Evolutionary conservation across 1,140 invertebrate species (phyloP), one percentile per base, ranked within the genome.

Genomic region (Heliconius hewitsoni): DNA sequence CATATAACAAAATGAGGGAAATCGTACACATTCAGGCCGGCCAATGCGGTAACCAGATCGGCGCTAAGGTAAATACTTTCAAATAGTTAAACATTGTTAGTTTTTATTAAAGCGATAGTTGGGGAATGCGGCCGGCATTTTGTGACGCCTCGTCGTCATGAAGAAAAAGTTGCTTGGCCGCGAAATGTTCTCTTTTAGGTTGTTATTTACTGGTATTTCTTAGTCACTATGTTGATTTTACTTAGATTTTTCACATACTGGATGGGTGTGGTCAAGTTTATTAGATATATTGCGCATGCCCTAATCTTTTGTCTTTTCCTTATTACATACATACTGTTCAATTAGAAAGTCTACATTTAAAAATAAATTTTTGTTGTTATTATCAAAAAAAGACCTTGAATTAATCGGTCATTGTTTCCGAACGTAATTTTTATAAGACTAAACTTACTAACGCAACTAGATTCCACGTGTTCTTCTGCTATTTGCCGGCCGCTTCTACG

Each of bases 21-120:
- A 97, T 97, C 89, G 96, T 97, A 84, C 97, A 97, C 93, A 95
- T 97, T 84, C 97, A 98, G 95, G 97, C 97, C 91, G 97, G 97
- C 85, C 97, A 98, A 92, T 98, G 98, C 95, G 98, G 98, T 85
- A 98, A 98, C 95, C 98, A 98, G 95, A 98, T 98, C 88, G 97
- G 97, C 92, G 96, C 97, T 83, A 98, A 98, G 96, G 97, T 97
- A 95, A 95, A 90, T 86, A 80, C 27, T 13, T 66, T 13, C 30
- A 27, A 30, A 66, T 66, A 66, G 3, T 66, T 13, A 30, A 30
- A 66, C 9, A 30, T 27, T 11, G 5, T 16, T 16, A 30, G 1
- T 30, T 66, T 66, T 1, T 66, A 3, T n/a, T 16, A 30, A 66
- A 66, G 4, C 23, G 60, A n/a, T 66, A 66, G 86, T 85, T 82